Percentiles rank a stretch among this genome's conserved stretches.
These are phyloP conservation scores for Apamea monoglypha DNA, from an alignment of 2,888 invertebrate genomes.

Conservation along the genomic window DNA sequence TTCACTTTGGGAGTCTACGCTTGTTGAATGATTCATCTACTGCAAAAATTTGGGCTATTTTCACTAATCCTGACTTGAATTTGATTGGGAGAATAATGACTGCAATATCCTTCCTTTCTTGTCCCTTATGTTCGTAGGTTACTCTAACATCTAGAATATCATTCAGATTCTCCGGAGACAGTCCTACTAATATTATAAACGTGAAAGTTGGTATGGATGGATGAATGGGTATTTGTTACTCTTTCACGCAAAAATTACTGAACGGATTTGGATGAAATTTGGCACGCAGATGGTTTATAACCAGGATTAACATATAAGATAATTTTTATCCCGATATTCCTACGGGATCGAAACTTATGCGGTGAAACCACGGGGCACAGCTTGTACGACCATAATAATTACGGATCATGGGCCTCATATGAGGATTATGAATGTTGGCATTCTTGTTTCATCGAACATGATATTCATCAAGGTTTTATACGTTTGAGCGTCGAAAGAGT, in stretches of 20 bases:
- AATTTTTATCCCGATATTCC: too few species aligned
- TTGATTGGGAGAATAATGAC: neutral
- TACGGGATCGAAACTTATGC: too few species aligned
- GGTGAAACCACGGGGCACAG: too few species aligned
- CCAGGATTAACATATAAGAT: too few species aligned
- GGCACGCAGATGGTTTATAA: too few species aligned
- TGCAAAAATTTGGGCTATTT: too few species aligned
- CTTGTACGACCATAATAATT: neutral
- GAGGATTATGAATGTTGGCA: neutral
- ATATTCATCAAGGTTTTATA: neutral
- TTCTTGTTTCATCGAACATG: neutral
- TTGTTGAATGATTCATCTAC: slow-evolving; percentile 21
- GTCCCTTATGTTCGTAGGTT: neutral
- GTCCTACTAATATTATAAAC: neutral
- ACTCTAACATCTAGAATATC: neutral
- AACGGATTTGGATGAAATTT: too few species aligned
- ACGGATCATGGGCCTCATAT: neutral
- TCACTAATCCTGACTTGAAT: too few species aligned
- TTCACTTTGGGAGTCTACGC: neutral
- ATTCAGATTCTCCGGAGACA: neutral
- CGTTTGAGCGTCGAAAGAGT: neutral
- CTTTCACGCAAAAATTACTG: too few species aligned
- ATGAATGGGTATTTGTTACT: too few species aligned
- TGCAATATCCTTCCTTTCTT: neutral
- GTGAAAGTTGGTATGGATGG: too few species aligned